Percentiles rank a stretch among this genome's conserved stretches.
Evolutionary conservation across 2,113 vertebrate species (phyloP).

Genomic region (Triplophysa tibetana): DNA sequence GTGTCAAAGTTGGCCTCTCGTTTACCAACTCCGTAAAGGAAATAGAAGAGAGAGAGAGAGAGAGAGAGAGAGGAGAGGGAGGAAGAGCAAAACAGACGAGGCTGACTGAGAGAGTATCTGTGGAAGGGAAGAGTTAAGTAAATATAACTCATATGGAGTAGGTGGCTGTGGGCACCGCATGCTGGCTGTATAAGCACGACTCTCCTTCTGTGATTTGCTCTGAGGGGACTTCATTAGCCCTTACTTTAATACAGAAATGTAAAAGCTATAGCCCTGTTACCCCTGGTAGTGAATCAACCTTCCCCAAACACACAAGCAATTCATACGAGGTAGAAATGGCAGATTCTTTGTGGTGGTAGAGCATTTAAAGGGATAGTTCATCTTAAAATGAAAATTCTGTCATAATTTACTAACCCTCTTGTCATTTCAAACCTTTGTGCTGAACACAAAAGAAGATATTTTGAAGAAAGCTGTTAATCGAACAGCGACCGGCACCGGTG

Average conservation of each 20-base stretch:
- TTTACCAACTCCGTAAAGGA: conserved; percentile 48
- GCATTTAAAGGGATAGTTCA: too few species aligned
- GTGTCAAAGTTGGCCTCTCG: conserved; percentile 38
- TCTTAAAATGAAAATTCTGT: too few species aligned
- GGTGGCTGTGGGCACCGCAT: conserved; percentile 38
- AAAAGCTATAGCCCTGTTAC: conserved; percentile 36
- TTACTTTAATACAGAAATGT: conserved; percentile 50
- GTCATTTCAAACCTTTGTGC: too few species aligned
- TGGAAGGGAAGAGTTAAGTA: background rate
- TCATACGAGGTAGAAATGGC: too few species aligned
- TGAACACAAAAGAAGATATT: too few species aligned
- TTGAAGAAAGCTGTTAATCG: too few species aligned
- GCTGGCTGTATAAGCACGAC: conserved; percentile 5
- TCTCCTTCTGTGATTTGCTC: background rate
- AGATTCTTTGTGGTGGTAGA: too few species aligned
- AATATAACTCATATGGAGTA: conserved; percentile 23
- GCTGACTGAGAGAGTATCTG: background rate
- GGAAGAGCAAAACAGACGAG: background rate
- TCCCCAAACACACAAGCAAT: too few species aligned
- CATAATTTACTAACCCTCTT: too few species aligned
- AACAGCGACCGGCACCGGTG: too few species aligned
- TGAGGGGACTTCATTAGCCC: conserved; percentile 44
- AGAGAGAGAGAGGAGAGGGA: background rate
- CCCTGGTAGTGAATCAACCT: conserved; percentile 18
- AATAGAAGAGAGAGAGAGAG: conserved; percentile 23